These are phyloP conservation scores for Blastomussa wellsi DNA, from an alignment of 92 coral and sea anemone genomes.

Conservation along the genomic window DNA sequence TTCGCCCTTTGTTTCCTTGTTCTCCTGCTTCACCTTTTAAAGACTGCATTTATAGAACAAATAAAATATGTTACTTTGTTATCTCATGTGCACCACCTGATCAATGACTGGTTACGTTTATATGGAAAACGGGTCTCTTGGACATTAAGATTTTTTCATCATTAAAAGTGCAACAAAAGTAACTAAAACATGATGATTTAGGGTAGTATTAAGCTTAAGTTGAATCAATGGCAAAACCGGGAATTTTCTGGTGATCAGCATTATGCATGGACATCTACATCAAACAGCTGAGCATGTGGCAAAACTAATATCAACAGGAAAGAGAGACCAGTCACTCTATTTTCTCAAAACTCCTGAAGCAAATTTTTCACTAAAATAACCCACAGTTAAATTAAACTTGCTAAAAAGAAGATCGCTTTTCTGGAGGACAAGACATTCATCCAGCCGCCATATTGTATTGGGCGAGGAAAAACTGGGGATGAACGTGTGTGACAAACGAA, in stretches of 20 bases:
- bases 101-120: not conserved
- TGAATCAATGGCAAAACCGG: no score
- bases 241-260: no score
- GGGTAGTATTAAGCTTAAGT: no score
- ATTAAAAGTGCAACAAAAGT: no score
- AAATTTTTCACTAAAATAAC: not conserved
- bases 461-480: not conserved
- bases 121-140: no score
- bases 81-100: not conserved
- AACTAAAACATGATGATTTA: no score
- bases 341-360: not conserved
- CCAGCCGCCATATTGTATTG: not conserved
- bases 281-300: not conserved
- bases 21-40: slow-evolving; percentile 29
- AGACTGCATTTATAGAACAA: not conserved
- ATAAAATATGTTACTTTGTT: not conserved
- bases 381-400: not conserved
- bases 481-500: not conserved
- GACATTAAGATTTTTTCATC: no score
- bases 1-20: slow-evolving; percentile 20
- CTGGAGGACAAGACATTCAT: not conserved
- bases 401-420: not conserved
- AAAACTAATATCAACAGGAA: not conserved
- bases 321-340: not conserved
- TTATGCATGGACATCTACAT: no score